A percentile compares a stretch with the other conserved stretches of the same genome.
Evolutionary conservation across 2,797 vertebrate genomes (phyloP).

Genomic region (Syngnathus acus): DNA sequence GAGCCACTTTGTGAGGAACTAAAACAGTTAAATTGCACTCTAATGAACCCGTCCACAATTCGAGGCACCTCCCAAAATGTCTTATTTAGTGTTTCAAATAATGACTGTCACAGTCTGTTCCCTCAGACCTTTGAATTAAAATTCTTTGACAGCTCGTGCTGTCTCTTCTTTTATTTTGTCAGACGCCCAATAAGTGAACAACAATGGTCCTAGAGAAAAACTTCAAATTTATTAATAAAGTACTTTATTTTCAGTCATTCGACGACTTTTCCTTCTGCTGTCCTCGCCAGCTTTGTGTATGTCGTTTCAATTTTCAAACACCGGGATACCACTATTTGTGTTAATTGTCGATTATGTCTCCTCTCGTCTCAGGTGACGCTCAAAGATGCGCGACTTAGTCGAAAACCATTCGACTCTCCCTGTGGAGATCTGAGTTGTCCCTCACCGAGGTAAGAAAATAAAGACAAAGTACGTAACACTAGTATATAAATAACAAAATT

Average conservation of each 20-base stretch:
- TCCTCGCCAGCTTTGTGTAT: neutral
- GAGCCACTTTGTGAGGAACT: neutral
- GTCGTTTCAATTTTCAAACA: neutral
- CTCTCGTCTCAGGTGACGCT: conserved; percentile 58
- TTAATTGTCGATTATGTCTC: neutral
- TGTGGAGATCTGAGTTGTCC: conserved; percentile 79
- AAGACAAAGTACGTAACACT: neutral
- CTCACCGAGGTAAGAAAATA: conserved; percentile 71
- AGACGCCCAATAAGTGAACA: neutral
- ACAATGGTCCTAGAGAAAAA: neutral
- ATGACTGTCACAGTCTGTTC: neutral
- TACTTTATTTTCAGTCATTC: too few species aligned
- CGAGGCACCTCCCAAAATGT: neutral
- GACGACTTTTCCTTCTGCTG: neutral
- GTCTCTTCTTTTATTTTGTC: neutral
- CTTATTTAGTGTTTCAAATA: neutral
- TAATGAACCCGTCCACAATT: neutral
- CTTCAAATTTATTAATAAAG: too few species aligned
- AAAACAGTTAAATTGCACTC: neutral
- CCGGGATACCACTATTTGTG: neutral
- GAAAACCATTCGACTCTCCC: conserved; percentile 71
- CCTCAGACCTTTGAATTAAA: neutral
- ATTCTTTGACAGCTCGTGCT: neutral
- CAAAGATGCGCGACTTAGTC: conserved; percentile 76
- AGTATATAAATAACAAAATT: neutral